These are phyloP conservation scores for Trematocara marginatum DNA, from an alignment of 2,113 vertebrate genomes.

Conservation along the genomic window DNA sequence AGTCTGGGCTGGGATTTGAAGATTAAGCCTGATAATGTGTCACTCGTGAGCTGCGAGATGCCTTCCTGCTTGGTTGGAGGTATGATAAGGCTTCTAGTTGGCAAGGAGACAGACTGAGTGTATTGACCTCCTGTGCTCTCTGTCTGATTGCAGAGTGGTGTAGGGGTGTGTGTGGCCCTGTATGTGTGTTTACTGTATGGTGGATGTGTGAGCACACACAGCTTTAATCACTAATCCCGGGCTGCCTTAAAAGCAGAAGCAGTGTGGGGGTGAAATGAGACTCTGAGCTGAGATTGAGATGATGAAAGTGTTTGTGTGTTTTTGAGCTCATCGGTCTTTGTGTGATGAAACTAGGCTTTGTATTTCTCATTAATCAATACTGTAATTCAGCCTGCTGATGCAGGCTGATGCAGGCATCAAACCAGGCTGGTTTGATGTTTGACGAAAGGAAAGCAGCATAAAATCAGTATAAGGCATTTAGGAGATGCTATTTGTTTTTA, in stretches of 20 bases:
- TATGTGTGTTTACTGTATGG: constrained; percentile 14
- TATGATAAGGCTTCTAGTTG: constrained; percentile 31
- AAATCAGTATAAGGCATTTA: neutral
- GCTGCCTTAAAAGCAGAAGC: constrained; percentile 9
- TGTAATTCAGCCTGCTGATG: neutral
- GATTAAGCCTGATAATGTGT: constrained; percentile 42
- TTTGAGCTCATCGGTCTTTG: neutral
- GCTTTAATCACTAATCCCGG: constrained; percentile 50
- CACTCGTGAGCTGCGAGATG: constrained; percentile 23
- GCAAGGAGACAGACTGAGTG: constrained; percentile 47
- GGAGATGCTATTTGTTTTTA: neutral
- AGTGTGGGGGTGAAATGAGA: constrained; percentile 36
- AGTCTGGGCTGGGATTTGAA: constrained; percentile 1
- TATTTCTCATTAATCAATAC: neutral
- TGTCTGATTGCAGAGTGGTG: constrained; percentile 22
- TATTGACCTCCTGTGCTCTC: constrained; percentile 26
- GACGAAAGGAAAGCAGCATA: neutral
- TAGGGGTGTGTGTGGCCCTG: neutral
- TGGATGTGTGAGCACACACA: constrained; percentile 22
- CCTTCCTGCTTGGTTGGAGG: neutral
- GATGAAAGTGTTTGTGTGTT: neutral
- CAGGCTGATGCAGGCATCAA: neutral
- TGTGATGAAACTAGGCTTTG: neutral
- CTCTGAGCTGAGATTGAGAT: neutral
- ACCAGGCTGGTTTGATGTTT: neutral